Evolutionary conservation across 2,888 invertebrate genomes (phyloP).

Genomic region (Philaethria dido): DNA sequence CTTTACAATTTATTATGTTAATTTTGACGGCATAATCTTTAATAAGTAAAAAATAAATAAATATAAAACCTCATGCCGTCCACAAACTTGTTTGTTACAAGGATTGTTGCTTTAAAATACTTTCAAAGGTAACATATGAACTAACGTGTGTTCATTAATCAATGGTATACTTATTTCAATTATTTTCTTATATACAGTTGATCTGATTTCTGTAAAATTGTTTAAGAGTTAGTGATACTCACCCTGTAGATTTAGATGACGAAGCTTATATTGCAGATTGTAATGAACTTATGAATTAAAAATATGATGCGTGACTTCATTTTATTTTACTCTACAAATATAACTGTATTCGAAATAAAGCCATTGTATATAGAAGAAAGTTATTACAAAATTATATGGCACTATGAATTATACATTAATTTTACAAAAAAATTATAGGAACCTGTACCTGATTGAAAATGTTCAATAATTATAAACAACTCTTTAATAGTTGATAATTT

Average conservation of each 20-base stretch:
- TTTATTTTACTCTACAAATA: conserved; percentile 16
- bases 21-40: conserved; percentile 39
- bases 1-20: conserved; percentile 1
- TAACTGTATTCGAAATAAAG: neutral
- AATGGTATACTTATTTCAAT: conserved; percentile 21
- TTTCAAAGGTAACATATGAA: conserved; percentile 51
- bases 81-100: conserved; percentile 58
- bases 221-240: conserved; percentile 41
- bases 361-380: too few species aligned
- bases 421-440: too few species aligned
- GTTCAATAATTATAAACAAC: too few species aligned
- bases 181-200: conserved; percentile 17
- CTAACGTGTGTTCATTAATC: conserved; percentile 62
- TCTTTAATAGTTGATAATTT: too few species aligned
- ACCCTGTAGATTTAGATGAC: conserved; percentile 47
- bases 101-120: conserved; percentile 58
- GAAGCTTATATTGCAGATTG: conserved; percentile 44
- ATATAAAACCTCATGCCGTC: conserved; percentile 59
- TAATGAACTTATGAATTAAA: conserved; percentile 39
- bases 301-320: conserved; percentile 33
- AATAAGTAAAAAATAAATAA: conserved; percentile 27
- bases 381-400: too few species aligned
- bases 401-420: too few species aligned
- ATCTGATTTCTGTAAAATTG: conserved; percentile 39
- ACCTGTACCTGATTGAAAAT: too few species aligned